phyloP scores from a whole-genome alignment of 1,140 invertebrate genomes.

The Ips nitidus region DNA sequence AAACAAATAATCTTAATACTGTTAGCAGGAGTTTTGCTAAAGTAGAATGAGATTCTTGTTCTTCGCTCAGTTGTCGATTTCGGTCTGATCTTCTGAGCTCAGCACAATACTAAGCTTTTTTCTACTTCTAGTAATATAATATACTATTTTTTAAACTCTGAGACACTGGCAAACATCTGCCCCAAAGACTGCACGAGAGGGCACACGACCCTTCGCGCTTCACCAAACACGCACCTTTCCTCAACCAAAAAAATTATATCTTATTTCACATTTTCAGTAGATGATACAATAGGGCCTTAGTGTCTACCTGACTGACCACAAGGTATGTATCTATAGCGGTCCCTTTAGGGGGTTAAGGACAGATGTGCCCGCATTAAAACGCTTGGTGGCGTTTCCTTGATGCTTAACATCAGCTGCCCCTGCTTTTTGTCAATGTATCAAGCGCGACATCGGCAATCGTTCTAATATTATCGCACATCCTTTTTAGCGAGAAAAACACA shows the following conservation, averaged over 20 bases:
- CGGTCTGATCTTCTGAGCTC: too few relatives aligned
- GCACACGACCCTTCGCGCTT: background rate
- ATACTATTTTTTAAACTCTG: too few relatives aligned
- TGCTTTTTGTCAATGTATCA: background rate
- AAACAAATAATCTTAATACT: too few relatives aligned
- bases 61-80: too few relatives aligned
- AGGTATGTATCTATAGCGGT: slow-evolving; percentile 5
- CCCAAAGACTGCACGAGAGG: too few relatives aligned
- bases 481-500: background rate
- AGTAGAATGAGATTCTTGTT: too few relatives aligned
- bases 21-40: too few relatives aligned
- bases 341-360: background rate
- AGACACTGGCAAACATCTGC: too few relatives aligned
- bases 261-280: background rate
- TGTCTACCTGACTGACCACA: slow-evolving; percentile 14
- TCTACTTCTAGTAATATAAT: too few relatives aligned
- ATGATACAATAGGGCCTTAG: background rate
- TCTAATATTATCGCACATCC: background rate
- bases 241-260: background rate
- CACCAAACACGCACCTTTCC: background rate
- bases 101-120: too few relatives aligned
- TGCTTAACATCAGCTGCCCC: slow-evolving; percentile 9
- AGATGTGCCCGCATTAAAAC: slow-evolving; percentile 8
- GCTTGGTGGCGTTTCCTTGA: background rate
- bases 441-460: background rate